Evolutionary conservation across 2,113 vertebrate genomes (phyloP), one percentile per base, ranked within the genome.

Genomic region (Cygnus buccinator): DNA sequence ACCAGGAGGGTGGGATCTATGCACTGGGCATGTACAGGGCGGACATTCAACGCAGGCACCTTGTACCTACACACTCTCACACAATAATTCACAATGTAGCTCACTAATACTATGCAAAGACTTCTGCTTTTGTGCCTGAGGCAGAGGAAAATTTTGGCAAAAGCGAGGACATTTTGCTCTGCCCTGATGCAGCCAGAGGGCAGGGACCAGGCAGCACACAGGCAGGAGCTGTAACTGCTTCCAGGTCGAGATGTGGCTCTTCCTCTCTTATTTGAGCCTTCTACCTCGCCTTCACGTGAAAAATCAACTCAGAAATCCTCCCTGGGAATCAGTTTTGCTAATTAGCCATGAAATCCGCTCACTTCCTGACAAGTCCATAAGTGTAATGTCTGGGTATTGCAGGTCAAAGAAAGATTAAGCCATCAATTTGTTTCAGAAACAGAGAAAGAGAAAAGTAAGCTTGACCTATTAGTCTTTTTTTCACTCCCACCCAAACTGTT

Each of bases 341-440:
- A 79, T 84, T 79, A 91, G 48, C 61, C 8, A 8, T 33, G 62
- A 89, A 68, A 87, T 72, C 35, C 70, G 31, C 73, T 82, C 74
- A 39, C 31, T 92, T 95, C 77, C 77, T 84, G 62, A 72, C 58
- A 93, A 93, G 86, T 70, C 75, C 80, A n/a, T 18, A 72, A 72
- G 52, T 28, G 48, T 57, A 72, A 66, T 43, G 22, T 72, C 54
- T 9, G 10, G 22, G 15, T 79, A 37, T 31, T 70, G 31, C n/a
- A 75, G 89, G 84, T 75, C 90, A 85, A 75, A 80, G 62, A 75
- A 92, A 92, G 68, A 86, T 90, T 59, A 74, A 94, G 68, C 35
- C 83, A 57, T 13, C 50, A 58, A 84, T 95, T 92, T 90, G 72
- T 79, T 92, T 90, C 75, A 91, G 67, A 87, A 94, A 93, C 37